A percentile compares a stretch with the other conserved stretches of the same genome.
These are phyloP conservation scores for Altica lythri DNA, from an alignment of 2,888 invertebrate genomes.

Conservation along the genomic window DNA sequence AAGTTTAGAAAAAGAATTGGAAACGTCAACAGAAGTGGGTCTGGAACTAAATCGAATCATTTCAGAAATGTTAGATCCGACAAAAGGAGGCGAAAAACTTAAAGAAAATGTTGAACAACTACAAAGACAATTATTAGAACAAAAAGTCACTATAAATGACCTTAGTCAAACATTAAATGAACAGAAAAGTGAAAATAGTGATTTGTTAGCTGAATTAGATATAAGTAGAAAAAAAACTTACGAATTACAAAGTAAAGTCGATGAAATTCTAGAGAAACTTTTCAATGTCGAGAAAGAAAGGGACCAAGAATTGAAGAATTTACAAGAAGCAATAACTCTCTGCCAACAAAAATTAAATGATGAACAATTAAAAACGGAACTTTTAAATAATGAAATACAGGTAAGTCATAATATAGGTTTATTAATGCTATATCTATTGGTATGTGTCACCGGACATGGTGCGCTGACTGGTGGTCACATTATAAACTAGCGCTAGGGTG, in stretches of 20 bases:
- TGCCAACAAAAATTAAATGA: conserved; percentile 52
- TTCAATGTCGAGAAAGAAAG: conserved; percentile 56
- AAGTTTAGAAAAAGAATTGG: conserved; percentile 74
- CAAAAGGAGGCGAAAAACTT: conserved; percentile 64
- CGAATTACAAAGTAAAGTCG: conserved; percentile 53
- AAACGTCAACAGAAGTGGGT: conserved; percentile 80
- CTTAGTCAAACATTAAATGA: conserved; percentile 61
- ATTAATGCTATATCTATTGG: no score
- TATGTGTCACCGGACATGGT: no score
- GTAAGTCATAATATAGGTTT: no score
- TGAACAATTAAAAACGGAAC: conserved; percentile 59
- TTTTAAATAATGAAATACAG: conserved; percentile 62
- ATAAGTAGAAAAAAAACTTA: conserved; percentile 52
- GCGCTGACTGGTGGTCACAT: no score
- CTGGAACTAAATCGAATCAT: conserved; percentile 74
- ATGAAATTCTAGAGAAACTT: conserved; percentile 53
- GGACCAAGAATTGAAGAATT: conserved; percentile 51
- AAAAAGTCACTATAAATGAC: conserved; percentile 63
- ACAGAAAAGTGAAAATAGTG: conserved; percentile 62
- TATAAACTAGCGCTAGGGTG: no score
- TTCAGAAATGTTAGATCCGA: conserved; percentile 68
- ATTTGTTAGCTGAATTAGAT: conserved; percentile 57
- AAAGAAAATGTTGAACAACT: conserved; percentile 69
- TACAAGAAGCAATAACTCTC: conserved; percentile 49
- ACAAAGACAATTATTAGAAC: conserved; percentile 68